phyloP scores from a whole-genome alignment of 1,140 invertebrate species.

The Drosophila sucinea region DNA sequence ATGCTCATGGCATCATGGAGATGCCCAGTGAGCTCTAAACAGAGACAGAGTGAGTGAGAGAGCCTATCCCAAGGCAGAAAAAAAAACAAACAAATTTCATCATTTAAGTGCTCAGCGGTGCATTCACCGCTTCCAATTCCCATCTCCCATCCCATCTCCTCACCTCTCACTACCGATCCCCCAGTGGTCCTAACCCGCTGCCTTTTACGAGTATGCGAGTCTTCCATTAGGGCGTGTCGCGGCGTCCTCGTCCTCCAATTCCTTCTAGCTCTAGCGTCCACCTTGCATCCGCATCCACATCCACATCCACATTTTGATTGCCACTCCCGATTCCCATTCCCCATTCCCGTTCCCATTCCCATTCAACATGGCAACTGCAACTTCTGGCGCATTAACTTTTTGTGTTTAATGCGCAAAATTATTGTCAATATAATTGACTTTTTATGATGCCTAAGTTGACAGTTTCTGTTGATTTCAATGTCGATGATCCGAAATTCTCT shows the following conservation, averaged over 20 bases:
- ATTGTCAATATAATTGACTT: slow-evolving; percentile 74
- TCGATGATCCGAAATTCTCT: slow-evolving; percentile 9
- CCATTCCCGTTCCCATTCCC: too few species aligned
- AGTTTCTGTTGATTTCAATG: slow-evolving; percentile 50
- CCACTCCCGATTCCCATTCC: background rate
- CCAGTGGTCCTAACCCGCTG: slow-evolving; percentile 41
- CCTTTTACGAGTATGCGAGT: slow-evolving; percentile 67
- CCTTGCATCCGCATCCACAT: slow-evolving; percentile 26
- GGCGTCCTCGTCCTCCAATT: slow-evolving; percentile 14
- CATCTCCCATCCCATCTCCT: slow-evolving; percentile 7
- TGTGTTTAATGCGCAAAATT: slow-evolving; percentile 69
- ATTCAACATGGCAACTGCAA: slow-evolving; percentile 22
- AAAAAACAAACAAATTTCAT: slow-evolving; percentile 74
- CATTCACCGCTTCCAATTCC: slow-evolving; percentile 42
- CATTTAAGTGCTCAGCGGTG: slow-evolving; percentile 72
- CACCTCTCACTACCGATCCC: slow-evolving; percentile 1
- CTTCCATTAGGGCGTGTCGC: slow-evolving; percentile 68
- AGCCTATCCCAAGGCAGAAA: slow-evolving; percentile 18
- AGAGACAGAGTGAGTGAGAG: slow-evolving; percentile 14
- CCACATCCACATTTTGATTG: slow-evolving; percentile 5
- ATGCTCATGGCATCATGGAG: slow-evolving; percentile 30
- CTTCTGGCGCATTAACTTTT: slow-evolving; percentile 68
- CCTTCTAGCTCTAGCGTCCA: slow-evolving; percentile 27
- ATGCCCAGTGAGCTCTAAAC: background rate
- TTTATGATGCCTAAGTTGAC: slow-evolving; percentile 73